Percentiles rank a stretch among this genome's conserved stretches.
These are phyloP conservation scores for Bombus fervidus DNA, from an alignment of 1,140 invertebrate species.

Conservation along the genomic window DNA sequence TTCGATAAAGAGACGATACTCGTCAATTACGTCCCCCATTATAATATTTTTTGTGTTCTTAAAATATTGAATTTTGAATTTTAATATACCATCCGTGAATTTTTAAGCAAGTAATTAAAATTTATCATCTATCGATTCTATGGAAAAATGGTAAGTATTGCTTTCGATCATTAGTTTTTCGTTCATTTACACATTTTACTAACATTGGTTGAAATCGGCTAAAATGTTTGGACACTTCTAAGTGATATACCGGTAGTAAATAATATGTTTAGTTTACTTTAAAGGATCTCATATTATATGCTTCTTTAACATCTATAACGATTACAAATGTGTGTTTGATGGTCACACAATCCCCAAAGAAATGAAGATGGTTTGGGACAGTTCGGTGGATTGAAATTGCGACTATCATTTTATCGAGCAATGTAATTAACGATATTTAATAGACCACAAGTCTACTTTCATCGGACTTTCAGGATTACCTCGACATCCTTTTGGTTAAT, in stretches of 20 bases:
- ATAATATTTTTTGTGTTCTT: neutral
- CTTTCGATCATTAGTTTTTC: too few species aligned
- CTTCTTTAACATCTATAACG: neutral
- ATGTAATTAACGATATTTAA: neutral
- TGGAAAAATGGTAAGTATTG: too few species aligned
- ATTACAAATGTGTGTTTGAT: neutral
- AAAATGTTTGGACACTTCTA: too few species aligned
- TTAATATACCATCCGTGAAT: too few species aligned
- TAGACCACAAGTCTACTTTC: neutral
- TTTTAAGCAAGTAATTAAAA: too few species aligned
- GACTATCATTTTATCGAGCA: neutral
- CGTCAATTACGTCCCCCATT: neutral
- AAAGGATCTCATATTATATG: too few species aligned
- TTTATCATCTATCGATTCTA: too few species aligned
- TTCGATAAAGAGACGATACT: neutral
- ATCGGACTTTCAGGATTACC: neutral
- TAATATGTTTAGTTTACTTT: too few species aligned
- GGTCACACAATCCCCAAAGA: neutral
- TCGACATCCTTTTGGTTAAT: slow-evolving; percentile 6
- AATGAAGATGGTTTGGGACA: neutral
- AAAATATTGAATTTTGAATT: too few species aligned
- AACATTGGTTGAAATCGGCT: too few species aligned
- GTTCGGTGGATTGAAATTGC: neutral
- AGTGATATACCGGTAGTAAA: too few species aligned
- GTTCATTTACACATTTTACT: too few species aligned